Evolutionary conservation across 35 echinoderm and acorn worm species (phyloP).

Genomic region (Chiridota heheva): DNA sequence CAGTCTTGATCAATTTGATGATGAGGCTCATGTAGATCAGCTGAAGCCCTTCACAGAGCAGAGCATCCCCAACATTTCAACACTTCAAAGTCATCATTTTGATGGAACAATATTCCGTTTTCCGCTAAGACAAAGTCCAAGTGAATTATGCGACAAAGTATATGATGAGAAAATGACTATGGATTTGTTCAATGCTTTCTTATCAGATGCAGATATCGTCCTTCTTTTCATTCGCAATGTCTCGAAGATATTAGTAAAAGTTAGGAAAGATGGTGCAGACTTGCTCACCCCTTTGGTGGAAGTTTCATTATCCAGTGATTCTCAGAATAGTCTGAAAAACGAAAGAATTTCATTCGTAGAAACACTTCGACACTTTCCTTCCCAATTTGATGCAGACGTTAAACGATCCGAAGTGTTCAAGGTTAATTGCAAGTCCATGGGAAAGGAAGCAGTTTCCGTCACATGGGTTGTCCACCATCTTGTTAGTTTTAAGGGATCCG

Average conservation of each 20-base stretch:
- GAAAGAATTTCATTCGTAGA: no score
- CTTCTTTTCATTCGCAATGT: slow-evolving; percentile 54
- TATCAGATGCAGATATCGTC: slow-evolving; percentile 40
- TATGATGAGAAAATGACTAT: background rate
- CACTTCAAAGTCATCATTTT: slow-evolving; percentile 5
- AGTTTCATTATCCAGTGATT: no score
- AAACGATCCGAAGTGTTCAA: no score
- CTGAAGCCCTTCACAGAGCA: slow-evolving; percentile 45
- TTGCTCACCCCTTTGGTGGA: no score
- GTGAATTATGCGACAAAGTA: slow-evolving; percentile 1
- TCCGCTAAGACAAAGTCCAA: slow-evolving; percentile 36
- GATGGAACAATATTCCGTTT: slow-evolving; percentile 64
- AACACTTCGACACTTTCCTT: no score
- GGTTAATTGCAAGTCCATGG: no score
- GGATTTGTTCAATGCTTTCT: slow-evolving; percentile 19
- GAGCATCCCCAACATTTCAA: slow-evolving; percentile 2
- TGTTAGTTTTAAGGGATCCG: no score
- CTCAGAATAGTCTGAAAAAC: no score
- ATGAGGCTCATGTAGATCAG: slow-evolving; percentile 3
- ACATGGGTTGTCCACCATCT: no score
- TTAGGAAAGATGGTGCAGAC: no score
- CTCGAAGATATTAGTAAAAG: slow-evolving; percentile 21
- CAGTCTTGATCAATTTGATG: background rate
- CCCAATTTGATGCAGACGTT: no score
- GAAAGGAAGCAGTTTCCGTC: no score